Base-by-base conservation (phyloP, 2,113 vertebrate genomes). In the Pipa parva region DNA sequence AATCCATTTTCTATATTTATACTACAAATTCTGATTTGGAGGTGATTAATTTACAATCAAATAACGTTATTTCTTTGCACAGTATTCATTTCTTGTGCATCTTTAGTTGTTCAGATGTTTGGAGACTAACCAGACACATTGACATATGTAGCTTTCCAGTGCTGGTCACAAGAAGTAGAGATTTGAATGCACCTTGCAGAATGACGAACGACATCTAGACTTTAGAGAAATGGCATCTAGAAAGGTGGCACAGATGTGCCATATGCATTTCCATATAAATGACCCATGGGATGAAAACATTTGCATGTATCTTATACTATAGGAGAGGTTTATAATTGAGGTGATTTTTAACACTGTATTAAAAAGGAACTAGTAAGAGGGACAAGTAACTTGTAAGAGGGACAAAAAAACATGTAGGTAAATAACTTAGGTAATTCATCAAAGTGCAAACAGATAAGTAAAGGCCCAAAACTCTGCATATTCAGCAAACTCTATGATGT, bases 181-280 rank as follows among this genome's bases (percentile, higher is more conserved):
- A 70, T 70, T 70, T 54, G 66, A 57, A 70, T 70, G 66, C 50
- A 70, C 66, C 33, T 54, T 45, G 49, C 58, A 54, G 46, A 54
- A 70, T 61, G 66, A 70, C 49, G 48, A 70, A 70, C 48, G 66
- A 70, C 66, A 70, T 70, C 66, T 70, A 70, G 57, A 54, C 66
- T 70, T 70, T 36, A 61, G 66, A 70, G 66, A 54, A 60, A 70
- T 54, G 66, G 56, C 66, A 70, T 51, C 66, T 36, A 42, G 54
- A 68, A 70, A 70, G 52, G 61, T 22, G 17, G 31, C 66, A 60
- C 52, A 54, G 52, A 49, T 45, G 48, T 61, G 48, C 58, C 66
- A 70, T 70, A 70, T 70, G 66, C 60, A 70, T 70, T 70, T 70
- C 66, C 66, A 70, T 70, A 61, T 70, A 29, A 70, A 70, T 70